Percentiles rank a stretch among this genome's conserved stretches.
Evolutionary conservation across 2,888 invertebrate species (phyloP).

Genomic region (Hofmannophila pseudospretella): DNA sequence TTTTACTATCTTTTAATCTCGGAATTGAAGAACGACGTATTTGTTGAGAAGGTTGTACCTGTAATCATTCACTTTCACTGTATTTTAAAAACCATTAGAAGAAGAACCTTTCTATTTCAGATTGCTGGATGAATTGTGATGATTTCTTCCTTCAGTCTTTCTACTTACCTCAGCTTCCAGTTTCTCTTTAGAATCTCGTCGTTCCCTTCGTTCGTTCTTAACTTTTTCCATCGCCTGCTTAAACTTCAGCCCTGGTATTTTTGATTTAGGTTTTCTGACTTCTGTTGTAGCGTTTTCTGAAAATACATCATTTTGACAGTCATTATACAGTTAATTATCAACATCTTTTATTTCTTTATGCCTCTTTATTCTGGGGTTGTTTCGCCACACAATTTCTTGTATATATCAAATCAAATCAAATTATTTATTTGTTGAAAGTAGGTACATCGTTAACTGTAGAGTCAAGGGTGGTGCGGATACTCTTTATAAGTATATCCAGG

Average conservation of each 20-base stretch:
- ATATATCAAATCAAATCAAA: too few species aligned
- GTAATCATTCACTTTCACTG: constrained; percentile 3
- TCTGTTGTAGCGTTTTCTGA: constrained; percentile 26
- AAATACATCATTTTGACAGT: too few species aligned
- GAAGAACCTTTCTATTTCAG: neutral
- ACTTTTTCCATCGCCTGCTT: constrained; percentile 41
- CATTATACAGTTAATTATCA: too few species aligned
- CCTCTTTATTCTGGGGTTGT: neutral
- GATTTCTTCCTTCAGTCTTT: neutral
- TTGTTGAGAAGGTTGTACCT: constrained; percentile 13
- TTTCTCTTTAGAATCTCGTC: constrained; percentile 20
- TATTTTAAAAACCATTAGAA: neutral
- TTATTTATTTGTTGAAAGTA: too few species aligned
- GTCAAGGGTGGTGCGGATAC: too few species aligned
- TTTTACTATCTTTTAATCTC: constrained; percentile 21
- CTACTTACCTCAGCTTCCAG: constrained; percentile 18
- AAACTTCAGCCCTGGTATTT: constrained; percentile 51
- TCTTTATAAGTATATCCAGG: too few species aligned
- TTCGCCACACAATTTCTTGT: too few species aligned
- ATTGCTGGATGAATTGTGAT: neutral
- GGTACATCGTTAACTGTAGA: too few species aligned
- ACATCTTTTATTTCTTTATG: constrained; percentile 6
- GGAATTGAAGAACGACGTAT: constrained; percentile 34
- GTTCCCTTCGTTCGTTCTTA: constrained; percentile 26
- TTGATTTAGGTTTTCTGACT: constrained; percentile 36